A percentile compares a stretch with the other conserved stretches of the same genome.
These are phyloP conservation scores for Brachynemurus nebulosus DNA, from an alignment of 2,888 invertebrate genomes.

Conservation along the genomic window DNA sequence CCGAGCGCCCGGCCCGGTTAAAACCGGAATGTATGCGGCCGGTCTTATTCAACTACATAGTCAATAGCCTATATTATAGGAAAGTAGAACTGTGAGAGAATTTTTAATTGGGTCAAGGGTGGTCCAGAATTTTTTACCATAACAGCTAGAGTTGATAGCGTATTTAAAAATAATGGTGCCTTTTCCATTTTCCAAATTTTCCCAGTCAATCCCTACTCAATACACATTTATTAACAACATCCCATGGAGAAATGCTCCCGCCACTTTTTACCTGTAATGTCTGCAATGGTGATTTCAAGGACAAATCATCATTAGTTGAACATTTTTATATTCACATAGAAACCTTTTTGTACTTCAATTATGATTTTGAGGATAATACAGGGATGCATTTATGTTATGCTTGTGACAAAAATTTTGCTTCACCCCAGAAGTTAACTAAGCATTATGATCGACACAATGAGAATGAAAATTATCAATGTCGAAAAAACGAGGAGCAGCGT, in stretches of 20 bases:
- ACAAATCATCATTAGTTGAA: background rate
- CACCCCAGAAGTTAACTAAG: background rate
- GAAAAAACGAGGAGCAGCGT: no score
- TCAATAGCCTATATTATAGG: no score
- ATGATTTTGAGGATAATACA: background rate
- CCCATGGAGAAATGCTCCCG: background rate
- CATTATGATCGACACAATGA: background rate
- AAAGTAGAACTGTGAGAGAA: no score
- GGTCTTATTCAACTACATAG: no score
- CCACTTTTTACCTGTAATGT: background rate
- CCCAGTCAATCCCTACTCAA: background rate
- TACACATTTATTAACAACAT: background rate
- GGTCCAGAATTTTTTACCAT: no score
- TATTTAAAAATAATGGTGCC: no score
- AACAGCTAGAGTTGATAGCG: no score
- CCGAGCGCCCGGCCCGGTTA: no score
- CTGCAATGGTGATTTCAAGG: background rate
- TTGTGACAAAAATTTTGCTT: background rate
- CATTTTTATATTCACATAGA: background rate
- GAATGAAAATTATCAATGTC: background rate
- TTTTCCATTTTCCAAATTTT: background rate
- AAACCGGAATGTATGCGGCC: no score
- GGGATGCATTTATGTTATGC: background rate
- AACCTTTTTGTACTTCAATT: background rate
- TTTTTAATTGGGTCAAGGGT: no score